These are phyloP conservation scores for Asbolus verrucosus DNA, from an alignment of 1,140 invertebrate genomes.

Conservation along the genomic window DNA sequence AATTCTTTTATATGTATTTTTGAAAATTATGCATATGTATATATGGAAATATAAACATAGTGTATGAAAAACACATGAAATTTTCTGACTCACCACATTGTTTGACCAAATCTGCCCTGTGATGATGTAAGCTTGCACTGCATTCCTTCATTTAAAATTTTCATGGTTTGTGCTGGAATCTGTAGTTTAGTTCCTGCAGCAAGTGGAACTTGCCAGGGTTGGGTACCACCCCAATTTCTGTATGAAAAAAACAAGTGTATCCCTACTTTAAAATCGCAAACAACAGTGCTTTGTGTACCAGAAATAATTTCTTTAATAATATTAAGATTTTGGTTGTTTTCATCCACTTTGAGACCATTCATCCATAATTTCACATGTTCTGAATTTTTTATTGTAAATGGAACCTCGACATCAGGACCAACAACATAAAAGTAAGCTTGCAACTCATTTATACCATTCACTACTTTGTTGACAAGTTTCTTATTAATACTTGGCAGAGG, in stretches of 20 bases:
- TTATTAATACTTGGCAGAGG: not conserved
- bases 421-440: conserved; percentile 53
- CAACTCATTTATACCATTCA: conserved; percentile 27
- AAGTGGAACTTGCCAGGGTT: conserved; percentile 51
- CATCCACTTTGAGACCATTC: conserved; percentile 29
- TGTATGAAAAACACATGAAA: too few species aligned
- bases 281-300: conserved; percentile 40
- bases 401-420: conserved; percentile 47
- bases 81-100: conserved; percentile 16
- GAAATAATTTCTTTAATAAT: conserved; percentile 44
- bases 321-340: conserved; percentile 22
- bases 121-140: conserved; percentile 44
- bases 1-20: conserved; percentile 22
- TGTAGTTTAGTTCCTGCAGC: conserved; percentile 40
- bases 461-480: conserved; percentile 24
- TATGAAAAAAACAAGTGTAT: conserved; percentile 48
- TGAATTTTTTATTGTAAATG: conserved; percentile 41
- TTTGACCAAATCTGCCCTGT: not conserved
- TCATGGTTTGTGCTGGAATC: conserved; percentile 47
- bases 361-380: conserved; percentile 46
- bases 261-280: conserved; percentile 49
- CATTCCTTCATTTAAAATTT: conserved; percentile 34
- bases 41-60: too few species aligned
- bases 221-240: conserved; percentile 45
- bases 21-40: not conserved